Evolutionary conservation across 2,113 vertebrate genomes (phyloP), one percentile per base, ranked within the genome.

Genomic region (Noctilio leporinus): DNA sequence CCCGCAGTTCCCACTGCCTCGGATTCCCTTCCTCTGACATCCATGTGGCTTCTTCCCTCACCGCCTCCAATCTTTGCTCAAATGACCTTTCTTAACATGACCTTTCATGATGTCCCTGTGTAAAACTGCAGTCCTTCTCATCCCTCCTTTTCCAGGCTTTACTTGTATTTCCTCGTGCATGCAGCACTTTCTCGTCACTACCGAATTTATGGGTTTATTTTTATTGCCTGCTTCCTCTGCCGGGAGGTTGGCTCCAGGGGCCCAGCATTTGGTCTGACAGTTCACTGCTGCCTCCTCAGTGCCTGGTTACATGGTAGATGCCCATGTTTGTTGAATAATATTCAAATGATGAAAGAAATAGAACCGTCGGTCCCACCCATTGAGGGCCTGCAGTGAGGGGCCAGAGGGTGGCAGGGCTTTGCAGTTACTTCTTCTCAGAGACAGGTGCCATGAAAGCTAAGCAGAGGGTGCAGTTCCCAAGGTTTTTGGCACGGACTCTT

Each of bases 401-500:
- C 73, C 0, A 3, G 51, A 6, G n/a, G 40, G 10, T 1, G 5
- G 19, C 4, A 16, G 43, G 30, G 49, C 80, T 91, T 10, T 11
- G 6, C 20, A 4, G 73, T 28, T 49, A 28, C 22, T 6, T 45
- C 40, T 57, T 67, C 7, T 26, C 20, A 43, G 67, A n/a, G 73
- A 85, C 33, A 70, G 72, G 35, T n/a, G 40, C 7, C 51, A 43
- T 19, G 28, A 10, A 69, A 5, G 77, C 49, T n/a, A 30, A 38
- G 80, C 43, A 49, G 62, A 84, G 69, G 22, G 0, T 8, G 84
- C 24, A 22, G 19, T 33, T 43, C 96, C 65, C 84, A 35, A 40
- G 95, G 28, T 33, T 57, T 92, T 24, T 51, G 83, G 89, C 78
- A 90, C 86, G 51, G 67, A 53, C 19, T 95, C 70, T 47, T 64